A percentile compares a stretch with the other conserved stretches of the same genome.
phyloP scores from a whole-genome alignment of 64 coral and sea anemone species.

The Anthopleura sola region DNA sequence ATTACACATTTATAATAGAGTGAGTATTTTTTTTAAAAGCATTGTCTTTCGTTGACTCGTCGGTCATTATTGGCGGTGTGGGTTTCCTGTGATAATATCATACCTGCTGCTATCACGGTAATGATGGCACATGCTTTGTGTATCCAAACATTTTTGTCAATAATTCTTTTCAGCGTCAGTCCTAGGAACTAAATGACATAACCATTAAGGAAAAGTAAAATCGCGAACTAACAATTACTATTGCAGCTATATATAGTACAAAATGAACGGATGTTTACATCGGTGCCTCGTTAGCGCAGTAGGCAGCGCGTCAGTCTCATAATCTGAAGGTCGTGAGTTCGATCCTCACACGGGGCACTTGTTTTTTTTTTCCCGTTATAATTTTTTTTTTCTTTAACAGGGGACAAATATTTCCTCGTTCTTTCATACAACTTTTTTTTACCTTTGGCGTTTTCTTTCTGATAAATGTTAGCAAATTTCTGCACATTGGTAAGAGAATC shows the following conservation, averaged over 20 bases:
- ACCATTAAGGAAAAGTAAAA: neutral
- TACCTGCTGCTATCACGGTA: conserved; percentile 52
- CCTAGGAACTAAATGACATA: neutral
- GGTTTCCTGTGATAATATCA: neutral
- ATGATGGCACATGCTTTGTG: conserved; percentile 64
- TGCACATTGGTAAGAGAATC: conserved; percentile 72
- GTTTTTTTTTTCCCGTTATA: conserved; percentile 4
- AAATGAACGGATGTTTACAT: neutral
- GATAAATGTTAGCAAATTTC: conserved; percentile 50
- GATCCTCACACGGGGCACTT: conserved; percentile 59
- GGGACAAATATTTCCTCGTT: too few species aligned
- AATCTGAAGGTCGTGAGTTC: conserved; percentile 72
- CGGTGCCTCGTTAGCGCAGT: conserved; percentile 74
- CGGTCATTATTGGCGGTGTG: neutral
- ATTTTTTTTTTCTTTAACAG: neutral
- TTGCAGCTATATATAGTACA: neutral
- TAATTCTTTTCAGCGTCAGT: conserved; percentile 5
- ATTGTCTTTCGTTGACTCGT: neutral
- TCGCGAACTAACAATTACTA: neutral
- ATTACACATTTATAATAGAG: too few species aligned
- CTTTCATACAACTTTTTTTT: neutral
- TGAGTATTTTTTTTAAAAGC: too few species aligned
- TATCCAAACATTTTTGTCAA: conserved; percentile 65
- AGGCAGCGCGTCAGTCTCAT: conserved; percentile 85
- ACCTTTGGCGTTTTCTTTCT: conserved; percentile 43